Evolutionary conservation across 1,140 invertebrate genomes (phyloP), one percentile per base, ranked within the genome.

Genomic region (Heliothis virescens): DNA sequence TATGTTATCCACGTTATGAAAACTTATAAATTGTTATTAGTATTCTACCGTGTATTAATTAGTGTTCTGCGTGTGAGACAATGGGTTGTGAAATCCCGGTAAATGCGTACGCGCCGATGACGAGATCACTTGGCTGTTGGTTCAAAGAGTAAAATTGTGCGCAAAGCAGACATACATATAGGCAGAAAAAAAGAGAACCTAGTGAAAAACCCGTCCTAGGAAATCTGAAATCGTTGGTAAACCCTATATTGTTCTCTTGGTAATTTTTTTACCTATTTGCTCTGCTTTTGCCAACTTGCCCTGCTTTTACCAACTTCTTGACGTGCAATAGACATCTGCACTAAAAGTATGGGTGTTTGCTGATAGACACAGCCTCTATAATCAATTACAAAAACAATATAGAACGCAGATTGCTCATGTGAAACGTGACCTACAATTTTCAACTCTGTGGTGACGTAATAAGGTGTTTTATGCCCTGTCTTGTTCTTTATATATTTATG

Each of bases 11-110:
- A 52, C 18, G 21, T 18, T 72, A 72, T 72, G 34, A 41, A 41
- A 41, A 41, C 34, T 72, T 72, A 57, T 26, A 72, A 57, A 72
- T 57, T 72, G 50, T 29, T 55, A 72, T 72, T 72, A 55, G 50
- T 16, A 26, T 13, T 41, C 60, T 63, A 34, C 11, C 9, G 41
- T 65, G 41, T 48, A 16, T 65, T 65, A 48, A n/a, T n/a, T n/a
- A 65, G 16, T 48, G 34, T 65, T 26, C 5, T 21, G 41, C 50
- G 72, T 34, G 47, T 76, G 48, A 63, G 60, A 76, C 59, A 76
- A 76, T 76, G 52, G 47, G 26, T 76, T 76, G 59, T 21, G 74
- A 65, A 65, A 76, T 52, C 21, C 11, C 18, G 52, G 21, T 18
- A 13, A 29, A 50, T 63, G 59, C 26, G 57, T n/a, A 18, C 26